Percentiles rank a stretch among this genome's conserved stretches.
Conservation (phyloP, 2,888 invertebrate genomes). For the Candidula unifasciata region DNA sequence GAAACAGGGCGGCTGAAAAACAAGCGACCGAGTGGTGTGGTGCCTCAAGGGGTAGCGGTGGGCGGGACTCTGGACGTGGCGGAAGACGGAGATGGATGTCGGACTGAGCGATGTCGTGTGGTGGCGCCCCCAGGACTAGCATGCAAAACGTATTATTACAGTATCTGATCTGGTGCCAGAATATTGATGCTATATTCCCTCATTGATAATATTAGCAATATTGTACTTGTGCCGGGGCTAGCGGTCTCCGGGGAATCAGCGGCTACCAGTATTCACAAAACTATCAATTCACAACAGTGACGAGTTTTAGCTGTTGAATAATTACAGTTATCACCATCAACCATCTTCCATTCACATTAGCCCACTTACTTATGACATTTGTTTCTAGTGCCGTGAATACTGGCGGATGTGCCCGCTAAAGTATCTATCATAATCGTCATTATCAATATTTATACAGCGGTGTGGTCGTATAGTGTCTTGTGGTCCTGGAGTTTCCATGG, state of each 20-base stretch:
- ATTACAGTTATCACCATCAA: not conserved
- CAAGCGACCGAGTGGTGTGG: not conserved
- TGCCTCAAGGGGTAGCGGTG: slow-evolving; percentile 21
- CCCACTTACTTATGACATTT: not conserved
- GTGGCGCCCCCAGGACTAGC: slow-evolving; percentile 35
- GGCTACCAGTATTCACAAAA: not conserved
- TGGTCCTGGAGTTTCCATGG: too few species aligned
- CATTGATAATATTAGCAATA: slow-evolving; percentile 36
- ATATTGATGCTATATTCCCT: slow-evolving; percentile 41
- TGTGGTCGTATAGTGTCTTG: too few species aligned
- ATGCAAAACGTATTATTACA: slow-evolving; percentile 46
- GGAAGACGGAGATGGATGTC: slow-evolving; percentile 42
- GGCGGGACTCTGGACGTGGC: slow-evolving; percentile 7
- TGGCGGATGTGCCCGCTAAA: too few species aligned
- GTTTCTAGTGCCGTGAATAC: too few species aligned
- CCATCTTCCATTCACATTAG: not conserved
- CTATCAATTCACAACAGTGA: slow-evolving; percentile 15
- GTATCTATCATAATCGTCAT: too few species aligned
- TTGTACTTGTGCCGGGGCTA: not conserved
- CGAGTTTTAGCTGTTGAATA: not conserved
- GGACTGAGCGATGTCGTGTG: slow-evolving; percentile 36
- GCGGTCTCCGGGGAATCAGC: not conserved
- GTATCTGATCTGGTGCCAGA: slow-evolving; percentile 40
- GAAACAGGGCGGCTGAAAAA: not conserved
- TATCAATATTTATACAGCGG: too few species aligned